Percentiles rank a stretch among this genome's conserved stretches.
These are phyloP conservation scores for Gadopsis bispinosus DNA, from an alignment of 2,797 vertebrate genomes.

Conservation along the genomic window DNA sequence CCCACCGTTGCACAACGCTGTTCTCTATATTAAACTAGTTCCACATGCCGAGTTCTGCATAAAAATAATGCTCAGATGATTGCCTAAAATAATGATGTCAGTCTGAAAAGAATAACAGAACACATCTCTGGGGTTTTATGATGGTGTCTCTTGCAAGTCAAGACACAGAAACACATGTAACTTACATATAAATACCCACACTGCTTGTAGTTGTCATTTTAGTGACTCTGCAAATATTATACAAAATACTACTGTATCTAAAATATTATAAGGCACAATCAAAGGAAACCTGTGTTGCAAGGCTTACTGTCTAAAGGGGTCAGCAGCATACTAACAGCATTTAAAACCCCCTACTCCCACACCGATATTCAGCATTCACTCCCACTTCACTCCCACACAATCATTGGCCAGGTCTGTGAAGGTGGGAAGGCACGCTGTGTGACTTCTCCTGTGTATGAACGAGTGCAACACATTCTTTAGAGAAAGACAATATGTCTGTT, in stretches of 20 bases:
- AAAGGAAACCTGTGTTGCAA: neutral
- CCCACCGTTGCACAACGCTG: neutral
- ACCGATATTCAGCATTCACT: too few species aligned
- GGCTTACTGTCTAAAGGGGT: too few species aligned
- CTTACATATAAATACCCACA: too few species aligned
- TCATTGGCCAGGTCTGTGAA: neutral
- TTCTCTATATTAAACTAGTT: conserved; percentile 1
- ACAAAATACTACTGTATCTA: too few species aligned
- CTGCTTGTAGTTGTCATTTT: neutral
- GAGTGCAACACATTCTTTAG: too few species aligned
- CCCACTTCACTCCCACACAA: too few species aligned
- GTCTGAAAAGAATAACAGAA: neutral
- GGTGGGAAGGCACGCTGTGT: neutral
- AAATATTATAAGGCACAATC: too few species aligned
- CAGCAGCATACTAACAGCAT: too few species aligned
- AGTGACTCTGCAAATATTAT: too few species aligned
- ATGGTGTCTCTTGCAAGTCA: neutral
- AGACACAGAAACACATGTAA: neutral
- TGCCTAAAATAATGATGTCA: conserved; percentile 1
- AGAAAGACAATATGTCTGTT: neutral
- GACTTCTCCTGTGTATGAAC: too few species aligned
- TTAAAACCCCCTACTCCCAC: neutral
- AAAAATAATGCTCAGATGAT: too few species aligned
- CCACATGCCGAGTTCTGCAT: neutral
- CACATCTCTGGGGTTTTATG: neutral